A percentile compares a stretch with the other conserved stretches of the same genome.
phyloP scores from a whole-genome alignment of 2,797 vertebrate species.

The Propithecus perrieri region DNA sequence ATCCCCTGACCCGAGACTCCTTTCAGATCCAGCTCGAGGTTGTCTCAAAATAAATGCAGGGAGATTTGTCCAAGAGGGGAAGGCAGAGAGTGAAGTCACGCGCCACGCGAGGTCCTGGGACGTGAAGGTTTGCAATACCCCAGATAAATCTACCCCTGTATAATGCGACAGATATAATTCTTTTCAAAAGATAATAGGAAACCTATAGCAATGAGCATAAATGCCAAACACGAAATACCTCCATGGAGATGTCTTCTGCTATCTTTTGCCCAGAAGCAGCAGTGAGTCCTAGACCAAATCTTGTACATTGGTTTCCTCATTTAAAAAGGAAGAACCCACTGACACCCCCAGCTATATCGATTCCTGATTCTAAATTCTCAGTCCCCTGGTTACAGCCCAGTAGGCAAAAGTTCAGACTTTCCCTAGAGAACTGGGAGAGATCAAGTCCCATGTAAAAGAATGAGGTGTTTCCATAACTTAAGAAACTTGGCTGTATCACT shows the following conservation, averaged over 20 bases:
- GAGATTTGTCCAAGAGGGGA: neutral
- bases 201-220: neutral
- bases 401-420: neutral
- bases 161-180: neutral
- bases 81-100: neutral
- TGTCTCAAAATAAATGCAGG: neutral
- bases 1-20: conserved; percentile 29
- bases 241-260: neutral
- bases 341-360: neutral
- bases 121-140: neutral
- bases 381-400: neutral
- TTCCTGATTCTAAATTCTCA: neutral
- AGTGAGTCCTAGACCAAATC: neutral
- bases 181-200: neutral
- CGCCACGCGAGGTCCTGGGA: neutral
- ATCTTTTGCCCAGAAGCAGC: neutral
- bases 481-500: neutral
- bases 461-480: neutral
- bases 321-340: conserved; percentile 9
- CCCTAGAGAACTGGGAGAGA: neutral
- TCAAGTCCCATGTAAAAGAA: neutral
- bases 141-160: neutral
- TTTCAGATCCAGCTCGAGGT: neutral
- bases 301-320: neutral
- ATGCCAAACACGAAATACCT: neutral